These are phyloP conservation scores for Dryoscopus gambensis DNA, from an alignment of 2,113 vertebrate genomes.

Conservation along the genomic window DNA sequence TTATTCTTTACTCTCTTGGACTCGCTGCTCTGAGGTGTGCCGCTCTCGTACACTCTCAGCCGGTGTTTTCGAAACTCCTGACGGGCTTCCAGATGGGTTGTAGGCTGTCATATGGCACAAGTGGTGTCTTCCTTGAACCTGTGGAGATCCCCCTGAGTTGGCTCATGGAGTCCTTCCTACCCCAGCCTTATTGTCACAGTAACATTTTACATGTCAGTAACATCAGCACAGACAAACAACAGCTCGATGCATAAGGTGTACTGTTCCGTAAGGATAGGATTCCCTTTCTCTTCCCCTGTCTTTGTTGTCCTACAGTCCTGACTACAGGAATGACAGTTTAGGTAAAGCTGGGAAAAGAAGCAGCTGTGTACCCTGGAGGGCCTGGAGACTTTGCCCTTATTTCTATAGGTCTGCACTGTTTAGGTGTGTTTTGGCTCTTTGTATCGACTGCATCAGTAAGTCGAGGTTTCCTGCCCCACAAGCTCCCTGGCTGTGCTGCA, in stretches of 20 bases:
- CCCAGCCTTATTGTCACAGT: background rate
- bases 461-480: background rate
- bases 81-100: background rate
- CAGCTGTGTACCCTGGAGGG: background rate
- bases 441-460: background rate
- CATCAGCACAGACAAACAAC: background rate
- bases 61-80: background rate
- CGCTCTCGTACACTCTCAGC: rapidly evolving
- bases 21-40: background rate
- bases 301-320: background rate
- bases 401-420: background rate
- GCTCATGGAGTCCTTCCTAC: background rate
- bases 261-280: background rate
- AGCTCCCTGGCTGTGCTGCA: background rate
- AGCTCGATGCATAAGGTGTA: rapidly evolving
- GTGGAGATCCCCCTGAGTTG: background rate
- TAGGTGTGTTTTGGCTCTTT: background rate
- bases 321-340: background rate
- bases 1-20: background rate
- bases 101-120: background rate
- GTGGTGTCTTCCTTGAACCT: background rate
- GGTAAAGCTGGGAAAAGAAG: background rate
- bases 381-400: background rate
- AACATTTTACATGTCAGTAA: background rate
- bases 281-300: background rate